Base-by-base conservation (phyloP, 2,797 vertebrate genomes). In the Hydrolagus colliei region DNA sequence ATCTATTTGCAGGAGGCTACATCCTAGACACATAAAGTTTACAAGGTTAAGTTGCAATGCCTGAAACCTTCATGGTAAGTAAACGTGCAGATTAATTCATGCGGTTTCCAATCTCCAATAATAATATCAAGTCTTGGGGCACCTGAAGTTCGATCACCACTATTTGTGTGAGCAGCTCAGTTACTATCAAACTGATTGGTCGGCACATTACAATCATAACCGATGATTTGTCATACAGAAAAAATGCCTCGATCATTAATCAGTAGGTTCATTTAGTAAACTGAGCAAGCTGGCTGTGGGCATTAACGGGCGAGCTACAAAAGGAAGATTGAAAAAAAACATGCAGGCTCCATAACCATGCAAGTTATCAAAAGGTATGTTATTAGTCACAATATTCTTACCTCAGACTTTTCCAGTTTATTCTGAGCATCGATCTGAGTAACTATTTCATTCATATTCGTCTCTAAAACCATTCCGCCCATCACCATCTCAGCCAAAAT, bases 401-500 rank as follows among this genome's bases (percentile, higher is more conserved):
- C 98, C 98, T 99, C 98, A 85, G 98, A 99, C 90, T 98, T 99
- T 93, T 99, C 98, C 94, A 99, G 93, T 93, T 99, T 99, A 92
- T 96, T 98, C 89, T 99, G 97, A 87, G 97, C 95, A 87, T 99
- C 98, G 92, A 98, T 98, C 87, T 99, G 98, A 52, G 93, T 97
- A 89, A 99, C 98, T 90, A 99, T 99, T 92, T 99, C 98, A 86
- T 98, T 99, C 98, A 99, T 99, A 89, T 99, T 99, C 87, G 98
- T 99, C 93, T 99, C 98, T 89, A 99, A 91, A 90, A 99, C 98
- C 98, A 99, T 99, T 87, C 98, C 98, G 7, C 98, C 98, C 98
- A 99, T 99, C 90, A 99, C 98, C 97, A 99, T 99, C 95, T 99
- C 98, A 0, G 97, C 96, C 92, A 99, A 93, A 89, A 99, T 99